A percentile compares a stretch with the other conserved stretches of the same genome.
These are phyloP conservation scores for Hypocryptadius cinnamomeus DNA, from an alignment of 2,113 vertebrate species.

Conservation along the genomic window DNA sequence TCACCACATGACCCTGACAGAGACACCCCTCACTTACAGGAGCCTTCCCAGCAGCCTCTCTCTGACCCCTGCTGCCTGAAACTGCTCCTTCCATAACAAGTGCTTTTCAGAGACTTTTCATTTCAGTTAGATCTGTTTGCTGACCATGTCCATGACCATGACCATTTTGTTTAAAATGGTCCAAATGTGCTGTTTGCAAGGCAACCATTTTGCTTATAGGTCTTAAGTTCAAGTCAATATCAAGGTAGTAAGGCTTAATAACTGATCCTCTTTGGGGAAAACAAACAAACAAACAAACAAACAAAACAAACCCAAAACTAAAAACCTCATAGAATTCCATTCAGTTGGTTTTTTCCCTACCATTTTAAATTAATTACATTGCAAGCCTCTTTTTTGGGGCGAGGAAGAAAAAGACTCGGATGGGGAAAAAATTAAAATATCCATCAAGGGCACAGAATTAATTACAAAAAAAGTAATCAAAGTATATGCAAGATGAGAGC, in stretches of 20 bases:
- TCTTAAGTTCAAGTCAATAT: neutral
- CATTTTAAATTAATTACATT: neutral
- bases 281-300: no score
- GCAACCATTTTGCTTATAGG: neutral
- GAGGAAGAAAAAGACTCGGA: neutral
- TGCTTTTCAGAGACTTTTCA: neutral
- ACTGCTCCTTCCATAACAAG: neutral
- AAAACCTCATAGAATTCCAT: neutral
- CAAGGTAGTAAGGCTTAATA: neutral
- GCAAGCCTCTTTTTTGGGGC: no score
- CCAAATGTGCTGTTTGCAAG: neutral
- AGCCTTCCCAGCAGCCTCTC: neutral
- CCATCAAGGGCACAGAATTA: neutral
- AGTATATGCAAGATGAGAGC: neutral
- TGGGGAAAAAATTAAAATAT: neutral
- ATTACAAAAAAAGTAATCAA: neutral
- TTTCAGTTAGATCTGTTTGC: neutral
- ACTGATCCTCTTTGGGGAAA: neutral
- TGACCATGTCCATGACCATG: neutral
- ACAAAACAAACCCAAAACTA: neutral
- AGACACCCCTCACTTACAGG: neutral
- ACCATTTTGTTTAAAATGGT: constrained; percentile 11
- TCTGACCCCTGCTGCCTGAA: neutral
- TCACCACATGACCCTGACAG: neutral
- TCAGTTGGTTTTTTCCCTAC: neutral